Percentiles rank a stretch among this genome's conserved stretches.
Conservation (phyloP, 2,888 invertebrate species). For the Octonoba sinensis region DNA sequence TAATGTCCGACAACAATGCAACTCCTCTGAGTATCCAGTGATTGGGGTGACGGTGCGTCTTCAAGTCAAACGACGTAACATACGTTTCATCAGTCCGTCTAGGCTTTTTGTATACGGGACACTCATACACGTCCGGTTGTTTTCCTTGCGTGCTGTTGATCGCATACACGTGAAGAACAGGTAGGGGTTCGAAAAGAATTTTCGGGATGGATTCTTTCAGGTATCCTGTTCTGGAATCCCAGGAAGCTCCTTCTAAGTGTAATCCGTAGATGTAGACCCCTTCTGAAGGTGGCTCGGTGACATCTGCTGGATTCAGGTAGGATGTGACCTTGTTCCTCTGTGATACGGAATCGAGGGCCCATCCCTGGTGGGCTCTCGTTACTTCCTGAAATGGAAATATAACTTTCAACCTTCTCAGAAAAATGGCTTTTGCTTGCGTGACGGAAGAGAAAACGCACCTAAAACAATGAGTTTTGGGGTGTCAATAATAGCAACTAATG, state of each 20-base stretch:
- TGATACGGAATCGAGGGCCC: constrained; percentile 96
- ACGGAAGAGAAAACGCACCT: too few relatives aligned
- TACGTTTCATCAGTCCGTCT: constrained; percentile 94
- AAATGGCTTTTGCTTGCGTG: too few relatives aligned
- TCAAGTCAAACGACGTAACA: constrained; percentile 94
- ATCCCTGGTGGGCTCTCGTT: constrained; percentile 94
- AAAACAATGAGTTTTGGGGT: background rate
- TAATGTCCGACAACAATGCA: constrained; percentile 95
- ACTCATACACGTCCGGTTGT: constrained; percentile 91
- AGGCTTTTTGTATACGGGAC: constrained; percentile 96
- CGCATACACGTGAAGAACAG: constrained; percentile 95
- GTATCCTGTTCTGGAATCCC: constrained; percentile 89
- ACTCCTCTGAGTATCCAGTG: constrained; percentile 97
- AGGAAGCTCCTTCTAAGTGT: constrained; percentile 92
- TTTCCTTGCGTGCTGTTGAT: constrained; percentile 94
- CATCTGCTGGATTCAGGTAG: constrained; percentile 89
- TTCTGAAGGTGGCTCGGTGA: constrained; percentile 89
- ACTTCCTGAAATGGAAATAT: constrained; percentile 80
- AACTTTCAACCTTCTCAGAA: too few relatives aligned
- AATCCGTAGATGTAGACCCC: constrained; percentile 80
- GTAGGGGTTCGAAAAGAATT: constrained; percentile 91
- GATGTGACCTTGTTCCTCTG: constrained; percentile 92
- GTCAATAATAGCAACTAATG: too few relatives aligned
- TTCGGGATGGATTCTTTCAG: constrained; percentile 93
- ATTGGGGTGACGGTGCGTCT: constrained; percentile 76